Conservation (phyloP, 2,888 invertebrate genomes). For the Amphiduros pacificus region DNA sequence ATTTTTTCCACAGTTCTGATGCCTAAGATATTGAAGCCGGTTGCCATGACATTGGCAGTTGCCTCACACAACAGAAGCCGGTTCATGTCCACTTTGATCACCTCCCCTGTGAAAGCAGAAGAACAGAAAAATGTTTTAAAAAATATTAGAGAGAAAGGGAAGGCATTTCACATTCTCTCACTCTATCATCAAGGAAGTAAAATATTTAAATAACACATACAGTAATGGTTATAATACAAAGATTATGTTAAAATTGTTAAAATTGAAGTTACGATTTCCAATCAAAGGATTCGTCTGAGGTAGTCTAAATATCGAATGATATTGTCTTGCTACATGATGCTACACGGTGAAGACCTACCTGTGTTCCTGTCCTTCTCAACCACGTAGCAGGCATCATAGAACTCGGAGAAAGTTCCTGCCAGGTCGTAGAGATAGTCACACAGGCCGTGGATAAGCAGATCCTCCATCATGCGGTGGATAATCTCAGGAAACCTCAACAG, state of each 20-base stretch:
- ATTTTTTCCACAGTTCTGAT: conserved; percentile 89
- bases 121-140: no score
- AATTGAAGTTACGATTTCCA: no score
- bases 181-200: no score
- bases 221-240: no score
- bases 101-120: conserved; percentile 67
- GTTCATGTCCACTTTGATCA: conserved; percentile 80
- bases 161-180: no score
- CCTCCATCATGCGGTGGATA: conserved; percentile 77
- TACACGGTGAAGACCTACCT: conserved; percentile 52
- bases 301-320: no score
- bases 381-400: conserved; percentile 97
- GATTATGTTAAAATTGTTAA: no score
- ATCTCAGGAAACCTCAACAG: conserved; percentile 75
- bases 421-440: conserved; percentile 97
- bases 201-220: no score
- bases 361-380: conserved; percentile 81
- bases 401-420: conserved; percentile 90
- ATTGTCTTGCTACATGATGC: no score
- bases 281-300: no score
- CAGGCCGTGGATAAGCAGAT: conserved; percentile 80
- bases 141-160: no score
- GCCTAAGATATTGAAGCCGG: conserved; percentile 88
- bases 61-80: conserved; percentile 90
- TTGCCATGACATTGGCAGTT: conserved; percentile 82